phyloP scores from a whole-genome alignment of 2,888 invertebrate species.

The Carpatolechia fugitivella region DNA sequence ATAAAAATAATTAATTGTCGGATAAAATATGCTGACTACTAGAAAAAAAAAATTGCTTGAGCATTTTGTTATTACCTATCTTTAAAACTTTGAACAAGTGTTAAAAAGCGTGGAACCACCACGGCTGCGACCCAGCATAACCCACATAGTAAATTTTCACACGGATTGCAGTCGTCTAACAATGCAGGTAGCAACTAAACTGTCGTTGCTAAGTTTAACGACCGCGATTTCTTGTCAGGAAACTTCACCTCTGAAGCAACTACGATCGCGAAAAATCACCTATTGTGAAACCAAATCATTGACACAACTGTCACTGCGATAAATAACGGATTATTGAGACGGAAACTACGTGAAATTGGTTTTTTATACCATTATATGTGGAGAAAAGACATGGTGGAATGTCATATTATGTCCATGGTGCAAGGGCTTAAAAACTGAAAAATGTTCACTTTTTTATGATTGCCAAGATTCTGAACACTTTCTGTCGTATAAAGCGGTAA shows the following conservation, averaged over 20 bases:
- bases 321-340: not conserved
- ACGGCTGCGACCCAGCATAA: constrained; percentile 34
- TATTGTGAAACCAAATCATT: constrained; percentile 8
- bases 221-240: constrained; percentile 27
- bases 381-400: not conserved
- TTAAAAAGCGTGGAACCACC: constrained; percentile 2
- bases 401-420: not conserved
- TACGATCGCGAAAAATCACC: constrained; percentile 19
- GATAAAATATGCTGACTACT: not conserved
- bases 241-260: constrained; percentile 31
- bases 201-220: constrained; percentile 50
- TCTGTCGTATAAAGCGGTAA: no score
- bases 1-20: no score
- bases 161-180: constrained; percentile 63
- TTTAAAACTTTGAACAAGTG: not conserved
- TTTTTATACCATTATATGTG: not conserved
- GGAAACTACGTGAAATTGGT: not conserved
- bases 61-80: not conserved
- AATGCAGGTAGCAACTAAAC: constrained; percentile 51
- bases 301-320: constrained; percentile 2
- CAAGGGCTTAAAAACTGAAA: not conserved
- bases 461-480: no score
- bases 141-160: constrained; percentile 61
- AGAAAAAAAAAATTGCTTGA: not conserved
- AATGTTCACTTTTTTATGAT: no score